Percentiles rank a stretch among this genome's conserved stretches.
These are phyloP conservation scores for Brenthis hecate DNA, from an alignment of 2,888 invertebrate species.

Conservation along the genomic window DNA sequence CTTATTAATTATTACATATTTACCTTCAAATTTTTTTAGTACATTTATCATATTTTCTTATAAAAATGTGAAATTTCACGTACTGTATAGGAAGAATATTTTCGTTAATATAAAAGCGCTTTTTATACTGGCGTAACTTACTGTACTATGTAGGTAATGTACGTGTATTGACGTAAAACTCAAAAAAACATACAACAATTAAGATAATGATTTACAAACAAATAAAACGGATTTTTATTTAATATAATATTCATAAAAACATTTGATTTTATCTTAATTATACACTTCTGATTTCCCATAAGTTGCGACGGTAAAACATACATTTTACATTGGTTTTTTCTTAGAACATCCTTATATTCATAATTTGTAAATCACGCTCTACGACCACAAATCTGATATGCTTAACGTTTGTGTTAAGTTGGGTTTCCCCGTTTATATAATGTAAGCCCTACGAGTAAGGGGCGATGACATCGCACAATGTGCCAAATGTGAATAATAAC, in stretches of 20 bases:
- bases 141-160: no score
- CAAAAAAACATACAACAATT: not conserved
- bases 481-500: slow-evolving; percentile 75
- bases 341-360: slow-evolving; percentile 6
- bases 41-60: no score
- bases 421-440: slow-evolving; percentile 43
- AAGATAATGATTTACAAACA: not conserved
- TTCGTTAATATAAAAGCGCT: no score
- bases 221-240: not conserved
- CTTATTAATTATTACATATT: no score
- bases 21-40: no score
- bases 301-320: not conserved
- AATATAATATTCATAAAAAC: slow-evolving; percentile 5
- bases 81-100: no score
- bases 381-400: slow-evolving; percentile 10
- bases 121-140: no score
- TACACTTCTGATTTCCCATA: not conserved
- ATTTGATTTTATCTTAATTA: slow-evolving; percentile 8
- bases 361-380: slow-evolving; percentile 1
- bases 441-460: slow-evolving; percentile 47
- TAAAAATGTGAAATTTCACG: no score
- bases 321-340: slow-evolving; percentile 3
- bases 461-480: slow-evolving; percentile 60
- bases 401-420: slow-evolving; percentile 30
- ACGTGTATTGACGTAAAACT: no score